A percentile compares a stretch with the other conserved stretches of the same genome.
Conservation (phyloP, 2,113 vertebrate species). For the Aspiorhynchus laticeps region DNA sequence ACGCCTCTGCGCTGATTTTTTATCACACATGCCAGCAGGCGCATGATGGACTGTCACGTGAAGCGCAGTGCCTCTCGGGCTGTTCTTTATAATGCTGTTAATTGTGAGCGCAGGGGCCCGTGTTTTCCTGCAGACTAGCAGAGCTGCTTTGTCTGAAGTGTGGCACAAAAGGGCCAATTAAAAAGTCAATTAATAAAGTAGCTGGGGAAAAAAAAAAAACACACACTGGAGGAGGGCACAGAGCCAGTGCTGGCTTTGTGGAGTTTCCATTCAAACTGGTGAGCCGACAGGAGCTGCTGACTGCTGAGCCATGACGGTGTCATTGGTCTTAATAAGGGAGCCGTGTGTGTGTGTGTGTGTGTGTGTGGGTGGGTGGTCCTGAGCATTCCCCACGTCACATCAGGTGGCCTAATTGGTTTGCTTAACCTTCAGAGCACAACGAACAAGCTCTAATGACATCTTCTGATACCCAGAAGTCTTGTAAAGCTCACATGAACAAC, state of each 20-base stretch:
- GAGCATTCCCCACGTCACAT: conserved; percentile 66
- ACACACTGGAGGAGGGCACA: not conserved
- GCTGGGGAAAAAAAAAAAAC: not conserved
- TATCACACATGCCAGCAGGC: conserved; percentile 19
- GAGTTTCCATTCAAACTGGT: not conserved
- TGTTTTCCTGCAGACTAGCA: conserved; percentile 7
- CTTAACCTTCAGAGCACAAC: conserved; percentile 79
- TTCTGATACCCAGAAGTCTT: conserved; percentile 70
- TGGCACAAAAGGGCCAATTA: conserved; percentile 40
- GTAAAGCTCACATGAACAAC: conserved; percentile 61
- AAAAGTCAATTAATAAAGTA: conserved; percentile 41
- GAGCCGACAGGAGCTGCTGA: not conserved
- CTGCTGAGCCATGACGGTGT: conserved; percentile 52
- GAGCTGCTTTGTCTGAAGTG: conserved; percentile 18
- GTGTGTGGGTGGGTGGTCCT: conserved; percentile 58
- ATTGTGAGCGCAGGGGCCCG: not conserved
- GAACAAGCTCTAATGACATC: conserved; percentile 73
- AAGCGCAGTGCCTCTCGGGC: not conserved
- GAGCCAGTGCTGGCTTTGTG: not conserved
- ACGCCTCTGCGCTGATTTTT: conserved; percentile 11
- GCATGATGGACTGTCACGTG: conserved; percentile 3
- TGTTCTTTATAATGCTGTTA: not conserved
- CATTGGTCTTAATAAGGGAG: conserved; percentile 75
- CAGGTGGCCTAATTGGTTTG: conserved; percentile 77
- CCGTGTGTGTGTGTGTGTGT: conserved; percentile 34